Conservation (phyloP, 2,113 vertebrate genomes). For the Protomyctophum bolini region DNA sequence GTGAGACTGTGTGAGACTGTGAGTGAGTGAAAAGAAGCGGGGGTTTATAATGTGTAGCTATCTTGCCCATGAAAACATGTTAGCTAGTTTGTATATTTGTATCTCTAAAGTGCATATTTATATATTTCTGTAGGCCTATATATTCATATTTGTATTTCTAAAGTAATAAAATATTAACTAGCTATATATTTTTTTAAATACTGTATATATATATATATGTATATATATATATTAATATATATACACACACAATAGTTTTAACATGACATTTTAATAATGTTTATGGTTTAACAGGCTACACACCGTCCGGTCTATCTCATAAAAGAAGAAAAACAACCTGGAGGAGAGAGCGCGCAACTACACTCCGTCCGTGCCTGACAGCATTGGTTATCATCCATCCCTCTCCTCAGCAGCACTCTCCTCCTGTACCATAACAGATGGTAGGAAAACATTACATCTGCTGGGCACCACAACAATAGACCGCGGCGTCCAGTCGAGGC, state of each 20-base stretch:
- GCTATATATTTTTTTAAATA: too few species aligned
- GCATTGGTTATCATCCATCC: conserved; percentile 70
- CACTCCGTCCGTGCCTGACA: conserved; percentile 66
- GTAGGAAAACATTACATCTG: conserved; percentile 74
- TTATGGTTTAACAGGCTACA: background rate
- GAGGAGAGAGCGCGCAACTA: conserved; percentile 69
- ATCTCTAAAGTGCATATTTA: too few species aligned
- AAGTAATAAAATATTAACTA: too few species aligned
- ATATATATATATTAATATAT: background rate
- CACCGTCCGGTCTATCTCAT: background rate
- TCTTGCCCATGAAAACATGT: too few species aligned
- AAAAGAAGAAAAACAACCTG: conserved; percentile 46
- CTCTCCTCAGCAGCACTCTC: conserved; percentile 45
- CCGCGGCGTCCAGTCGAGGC: conserved; percentile 55
- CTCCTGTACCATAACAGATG: conserved; percentile 78
- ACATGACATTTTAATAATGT: too few species aligned
- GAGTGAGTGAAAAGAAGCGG: too few species aligned
- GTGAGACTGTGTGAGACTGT: too few species aligned
- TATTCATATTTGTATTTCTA: too few species aligned
- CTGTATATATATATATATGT: too few species aligned
- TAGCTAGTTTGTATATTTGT: too few species aligned
- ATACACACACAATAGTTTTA: background rate
- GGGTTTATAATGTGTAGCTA: too few species aligned
- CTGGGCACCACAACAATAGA: conserved; percentile 69
- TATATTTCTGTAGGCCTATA: too few species aligned